A percentile compares a stretch with the other conserved stretches of the same genome.
These are phyloP conservation scores for Aegotheles bennettii DNA, from an alignment of 2,113 vertebrate species.

Conservation along the genomic window DNA sequence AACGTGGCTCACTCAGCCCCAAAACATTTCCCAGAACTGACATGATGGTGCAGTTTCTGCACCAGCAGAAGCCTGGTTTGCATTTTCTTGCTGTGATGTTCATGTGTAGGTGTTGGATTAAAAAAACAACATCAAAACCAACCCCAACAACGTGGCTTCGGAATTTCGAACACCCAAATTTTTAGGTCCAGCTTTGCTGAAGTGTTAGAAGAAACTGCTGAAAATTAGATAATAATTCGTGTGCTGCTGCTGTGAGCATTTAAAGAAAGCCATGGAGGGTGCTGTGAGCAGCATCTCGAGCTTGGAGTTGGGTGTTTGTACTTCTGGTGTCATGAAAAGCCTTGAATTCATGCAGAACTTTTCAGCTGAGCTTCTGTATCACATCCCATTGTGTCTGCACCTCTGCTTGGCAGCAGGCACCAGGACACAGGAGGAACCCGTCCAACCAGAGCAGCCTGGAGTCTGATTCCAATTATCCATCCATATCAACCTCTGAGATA, in stretches of 20 bases:
- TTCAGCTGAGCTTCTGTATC: neutral
- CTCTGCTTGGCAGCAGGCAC: conserved; percentile 57
- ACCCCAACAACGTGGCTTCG: neutral
- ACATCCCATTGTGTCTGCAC: neutral
- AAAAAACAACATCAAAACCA: neutral
- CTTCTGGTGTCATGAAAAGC: neutral
- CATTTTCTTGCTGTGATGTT: neutral
- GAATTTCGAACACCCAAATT: neutral
- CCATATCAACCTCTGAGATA: conserved; percentile 86
- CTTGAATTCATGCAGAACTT: neutral
- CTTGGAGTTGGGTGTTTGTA: neutral
- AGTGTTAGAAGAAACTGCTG: neutral
- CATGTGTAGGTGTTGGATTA: neutral
- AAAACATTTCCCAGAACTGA: neutral
- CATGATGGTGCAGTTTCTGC: neutral
- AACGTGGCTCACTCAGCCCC: fast-evolving
- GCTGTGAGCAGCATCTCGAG: neutral
- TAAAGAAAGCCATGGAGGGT: neutral
- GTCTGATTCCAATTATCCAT: conserved; percentile 91
- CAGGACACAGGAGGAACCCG: conserved; percentile 83
- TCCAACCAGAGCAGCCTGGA: conserved; percentile 94
- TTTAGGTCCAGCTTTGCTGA: neutral
- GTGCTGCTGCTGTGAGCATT: neutral
- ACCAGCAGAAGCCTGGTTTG: neutral
- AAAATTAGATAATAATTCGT: neutral